These are phyloP conservation scores for Pachydiplax longipennis DNA, from an alignment of 2,888 invertebrate genomes.

Conservation along the genomic window DNA sequence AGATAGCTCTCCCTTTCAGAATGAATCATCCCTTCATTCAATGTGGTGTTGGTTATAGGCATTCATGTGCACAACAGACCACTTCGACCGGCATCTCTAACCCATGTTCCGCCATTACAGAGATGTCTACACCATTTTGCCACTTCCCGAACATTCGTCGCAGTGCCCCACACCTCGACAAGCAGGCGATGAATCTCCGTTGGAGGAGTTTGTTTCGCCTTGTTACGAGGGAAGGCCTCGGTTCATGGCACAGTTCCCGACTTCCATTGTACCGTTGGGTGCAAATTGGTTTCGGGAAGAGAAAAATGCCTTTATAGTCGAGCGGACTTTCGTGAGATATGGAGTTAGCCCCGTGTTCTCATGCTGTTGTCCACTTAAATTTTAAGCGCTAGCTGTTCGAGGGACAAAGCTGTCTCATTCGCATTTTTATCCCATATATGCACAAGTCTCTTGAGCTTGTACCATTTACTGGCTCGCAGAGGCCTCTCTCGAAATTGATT, in stretches of 20 bases:
- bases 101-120: background rate
- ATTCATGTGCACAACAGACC: background rate
- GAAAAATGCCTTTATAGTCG: background rate
- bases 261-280: background rate
- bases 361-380: no score
- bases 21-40: background rate
- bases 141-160: background rate
- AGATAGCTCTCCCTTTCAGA: background rate
- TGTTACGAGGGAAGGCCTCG: background rate
- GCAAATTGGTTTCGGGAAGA: background rate
- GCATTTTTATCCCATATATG: no score
- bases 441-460: no score
- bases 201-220: background rate
- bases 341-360: background rate
- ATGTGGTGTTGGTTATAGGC: background rate
- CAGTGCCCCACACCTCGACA: background rate
- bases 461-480: no score
- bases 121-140: background rate
- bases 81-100: background rate
- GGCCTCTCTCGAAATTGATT: no score
- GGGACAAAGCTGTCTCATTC: no score
- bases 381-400: no score
- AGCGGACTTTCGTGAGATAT: background rate
- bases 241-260: background rate
- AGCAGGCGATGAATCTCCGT: background rate